Base-by-base conservation (phyloP, 2,888 invertebrate species). In the Sphaerophoria rueppellii region DNA sequence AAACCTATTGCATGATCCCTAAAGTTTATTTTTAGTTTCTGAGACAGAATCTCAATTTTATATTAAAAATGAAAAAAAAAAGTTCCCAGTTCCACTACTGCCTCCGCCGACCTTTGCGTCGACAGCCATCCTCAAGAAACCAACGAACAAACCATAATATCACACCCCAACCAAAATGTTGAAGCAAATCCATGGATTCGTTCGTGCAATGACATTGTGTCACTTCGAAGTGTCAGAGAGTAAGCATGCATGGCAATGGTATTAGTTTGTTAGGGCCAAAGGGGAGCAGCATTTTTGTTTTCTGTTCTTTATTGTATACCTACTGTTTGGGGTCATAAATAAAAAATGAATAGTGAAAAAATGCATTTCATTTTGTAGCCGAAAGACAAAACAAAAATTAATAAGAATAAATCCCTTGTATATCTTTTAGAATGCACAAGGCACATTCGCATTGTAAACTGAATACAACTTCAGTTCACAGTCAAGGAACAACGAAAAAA, bases 131-230 rank as follows among this genome's bases (percentile, higher is more conserved):
- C 55, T 32, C 11, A 32, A 6, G 4, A 40, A 34, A 34, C 16
- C 16, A 40, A 14, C 14, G 14, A 4, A n/a, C 32, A 12, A 46
- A 32, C 24, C 34, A 63, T 6, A 61, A 40, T 50, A 72, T 72
- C 57, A 81, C 76, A 81, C 70, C 70, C 65, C 37, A 65, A 76
- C 24, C 24, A 24, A 24, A 24, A 24, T 24, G 40, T 52, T 40
- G 32, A 54, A 54, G 67, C 52, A 54, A 16, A 70, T 72, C 14
- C 34, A 32, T 61, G 48, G 57, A 73, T 61, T 70, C 78, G 78
- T 61, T 70, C 78, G 78, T 73, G 73, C 82, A 82, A 73, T 82
- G 78, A 82, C 82, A 82, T 78, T 73, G 57, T 82, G 78, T 78
- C 82, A 78, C 78, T 78, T 77, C 57, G 73, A 37, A 73, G 78